Conservation (phyloP, 1,140 invertebrate genomes). For the Archivesica marissinica region DNA sequence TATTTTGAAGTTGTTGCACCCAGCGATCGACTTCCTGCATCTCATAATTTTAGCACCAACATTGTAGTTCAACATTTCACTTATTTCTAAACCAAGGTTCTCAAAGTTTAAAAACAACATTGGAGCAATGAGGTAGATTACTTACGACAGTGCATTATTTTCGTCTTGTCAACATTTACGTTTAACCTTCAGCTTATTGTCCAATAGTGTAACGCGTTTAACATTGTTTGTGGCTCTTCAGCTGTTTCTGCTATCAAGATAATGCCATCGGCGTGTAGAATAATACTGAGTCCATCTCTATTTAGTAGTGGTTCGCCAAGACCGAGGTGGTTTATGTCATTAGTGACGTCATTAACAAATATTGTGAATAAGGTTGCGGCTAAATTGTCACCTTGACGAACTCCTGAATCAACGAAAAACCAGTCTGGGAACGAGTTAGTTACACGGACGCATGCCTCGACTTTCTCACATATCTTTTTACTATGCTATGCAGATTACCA, state of each 20-base stretch:
- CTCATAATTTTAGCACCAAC: too few species aligned
- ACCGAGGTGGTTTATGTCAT: neutral
- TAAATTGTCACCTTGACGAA: constrained; percentile 51
- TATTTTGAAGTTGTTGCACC: too few species aligned
- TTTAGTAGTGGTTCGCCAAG: too few species aligned
- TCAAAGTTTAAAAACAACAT: too few species aligned
- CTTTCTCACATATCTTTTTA: constrained; percentile 36
- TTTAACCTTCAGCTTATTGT: too few species aligned
- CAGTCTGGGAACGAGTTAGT: constrained; percentile 22
- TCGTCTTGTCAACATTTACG: too few species aligned
- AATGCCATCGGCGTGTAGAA: neutral
- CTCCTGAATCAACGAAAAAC: constrained; percentile 22
- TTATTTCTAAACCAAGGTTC: too few species aligned
- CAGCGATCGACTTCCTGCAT: too few species aligned
- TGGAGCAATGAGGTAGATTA: too few species aligned
- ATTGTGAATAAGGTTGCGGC: constrained; percentile 45
- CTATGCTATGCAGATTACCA: constrained; percentile 31
- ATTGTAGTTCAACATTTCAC: too few species aligned
- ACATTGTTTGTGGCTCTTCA: neutral
- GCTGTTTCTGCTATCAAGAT: neutral
- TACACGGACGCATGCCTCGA: constrained; percentile 14
- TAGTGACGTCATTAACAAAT: constrained; percentile 15
- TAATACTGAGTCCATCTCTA: neutral
- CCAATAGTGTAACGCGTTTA: neutral
- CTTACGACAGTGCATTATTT: too few species aligned